Evolutionary conservation across 2,113 vertebrate genomes (phyloP).

Genomic region (Laticauda colubrina): DNA sequence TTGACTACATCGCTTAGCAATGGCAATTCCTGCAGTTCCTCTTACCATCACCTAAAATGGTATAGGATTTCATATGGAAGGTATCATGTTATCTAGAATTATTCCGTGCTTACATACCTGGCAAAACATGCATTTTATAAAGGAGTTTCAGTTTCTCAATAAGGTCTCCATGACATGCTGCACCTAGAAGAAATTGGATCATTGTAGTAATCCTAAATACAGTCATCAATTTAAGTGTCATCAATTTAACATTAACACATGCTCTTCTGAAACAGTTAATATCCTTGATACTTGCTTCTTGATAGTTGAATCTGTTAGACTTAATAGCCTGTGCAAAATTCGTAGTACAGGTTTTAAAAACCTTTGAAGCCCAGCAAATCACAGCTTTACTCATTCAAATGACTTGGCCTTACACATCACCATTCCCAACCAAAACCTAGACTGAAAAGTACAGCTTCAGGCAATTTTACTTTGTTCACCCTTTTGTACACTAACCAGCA

Average conservation of each 20-base stretch:
- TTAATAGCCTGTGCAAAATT: neutral
- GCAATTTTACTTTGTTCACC: neutral
- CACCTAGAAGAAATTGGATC: conserved; percentile 70
- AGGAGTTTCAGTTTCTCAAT: conserved; percentile 93
- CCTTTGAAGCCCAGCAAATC: neutral
- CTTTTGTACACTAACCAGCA: neutral
- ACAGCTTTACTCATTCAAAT: neutral
- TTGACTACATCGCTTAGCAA: neutral
- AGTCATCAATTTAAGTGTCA: neutral
- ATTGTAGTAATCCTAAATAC: neutral
- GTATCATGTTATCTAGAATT: neutral
- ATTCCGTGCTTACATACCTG: conserved; percentile 76
- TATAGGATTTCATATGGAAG: neutral
- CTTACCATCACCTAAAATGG: neutral
- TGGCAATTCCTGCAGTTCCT: neutral
- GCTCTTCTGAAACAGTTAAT: neutral
- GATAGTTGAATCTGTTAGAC: neutral
- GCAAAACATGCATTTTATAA: conserved; percentile 93
- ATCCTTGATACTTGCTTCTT: neutral
- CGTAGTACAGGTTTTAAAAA: neutral
- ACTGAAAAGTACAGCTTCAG: neutral
- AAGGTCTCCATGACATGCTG: conserved; percentile 90
- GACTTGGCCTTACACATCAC: neutral
- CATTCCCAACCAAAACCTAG: neutral
- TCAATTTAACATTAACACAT: neutral